Evolutionary conservation across 1,140 invertebrate species (phyloP).

Genomic region (Megalopta genalis): DNA sequence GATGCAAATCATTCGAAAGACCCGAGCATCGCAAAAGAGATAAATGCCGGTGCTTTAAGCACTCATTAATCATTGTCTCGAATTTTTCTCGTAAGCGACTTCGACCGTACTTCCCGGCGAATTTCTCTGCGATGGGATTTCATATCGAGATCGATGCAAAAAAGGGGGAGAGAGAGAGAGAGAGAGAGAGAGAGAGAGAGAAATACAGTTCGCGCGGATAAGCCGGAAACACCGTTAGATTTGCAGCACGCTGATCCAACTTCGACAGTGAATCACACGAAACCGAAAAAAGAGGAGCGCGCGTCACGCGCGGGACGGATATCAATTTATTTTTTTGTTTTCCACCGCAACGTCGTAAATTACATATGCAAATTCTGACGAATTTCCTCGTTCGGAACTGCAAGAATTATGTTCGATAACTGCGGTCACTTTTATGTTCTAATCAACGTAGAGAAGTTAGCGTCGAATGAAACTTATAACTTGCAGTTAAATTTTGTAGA

Average conservation of each 20-base stretch:
- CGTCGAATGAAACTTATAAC: too few relatives aligned
- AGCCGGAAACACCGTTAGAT: constrained; percentile 12
- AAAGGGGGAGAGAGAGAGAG: too few relatives aligned
- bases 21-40: constrained; percentile 8
- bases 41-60: background rate
- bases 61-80: constrained; percentile 8
- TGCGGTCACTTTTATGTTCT: too few relatives aligned
- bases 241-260: background rate
- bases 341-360: background rate
- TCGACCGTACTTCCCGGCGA: background rate
- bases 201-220: constrained; percentile 8
- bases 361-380: too few relatives aligned
- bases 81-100: background rate
- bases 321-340: constrained; percentile 23
- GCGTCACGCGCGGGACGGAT: background rate
- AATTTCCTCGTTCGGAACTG: background rate
- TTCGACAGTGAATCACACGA: constrained; percentile 15
- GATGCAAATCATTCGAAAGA: constrained; percentile 4
- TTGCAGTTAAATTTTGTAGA: too few relatives aligned
- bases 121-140: background rate
- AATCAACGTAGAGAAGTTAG: too few relatives aligned
- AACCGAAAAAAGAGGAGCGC: background rate
- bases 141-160: background rate
- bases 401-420: too few relatives aligned
- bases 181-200: background rate